Evolutionary conservation across 2,113 vertebrate species (phyloP).

Genomic region (Mungos mungo): DNA sequence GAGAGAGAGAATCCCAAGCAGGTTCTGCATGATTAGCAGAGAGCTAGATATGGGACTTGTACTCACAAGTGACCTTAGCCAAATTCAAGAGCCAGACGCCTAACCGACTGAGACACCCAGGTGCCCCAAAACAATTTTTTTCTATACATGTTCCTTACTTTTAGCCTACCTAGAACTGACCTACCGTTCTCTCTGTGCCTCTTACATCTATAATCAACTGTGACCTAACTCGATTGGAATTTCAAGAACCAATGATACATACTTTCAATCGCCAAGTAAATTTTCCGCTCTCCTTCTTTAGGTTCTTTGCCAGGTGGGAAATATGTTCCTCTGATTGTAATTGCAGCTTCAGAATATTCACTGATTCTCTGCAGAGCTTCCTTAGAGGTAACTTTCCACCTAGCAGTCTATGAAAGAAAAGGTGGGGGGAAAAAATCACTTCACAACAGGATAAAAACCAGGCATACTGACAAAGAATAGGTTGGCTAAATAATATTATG

Average conservation of each 20-base stretch:
- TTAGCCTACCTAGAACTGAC: background rate
- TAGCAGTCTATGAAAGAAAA: constrained; percentile 91
- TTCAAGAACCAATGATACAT: constrained; percentile 73
- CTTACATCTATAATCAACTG: background rate
- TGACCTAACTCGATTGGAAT: background rate
- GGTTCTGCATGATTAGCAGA: too few species aligned
- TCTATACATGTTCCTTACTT: background rate
- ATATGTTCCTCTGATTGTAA: constrained; percentile 98
- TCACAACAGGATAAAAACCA: background rate
- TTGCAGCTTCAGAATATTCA: constrained; percentile 99
- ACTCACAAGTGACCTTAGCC: too few species aligned
- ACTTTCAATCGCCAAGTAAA: constrained; percentile 99
- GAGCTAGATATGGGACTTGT: too few species aligned
- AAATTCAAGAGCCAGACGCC: too few species aligned
- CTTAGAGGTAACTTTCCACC: constrained; percentile 99
- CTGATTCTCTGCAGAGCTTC: constrained; percentile 98
- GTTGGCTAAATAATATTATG: background rate
- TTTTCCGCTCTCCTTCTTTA: constrained; percentile 98
- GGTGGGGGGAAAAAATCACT: background rate
- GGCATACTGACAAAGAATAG: background rate
- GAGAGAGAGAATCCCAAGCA: too few species aligned
- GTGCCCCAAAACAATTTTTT: background rate
- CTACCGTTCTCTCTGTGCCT: background rate
- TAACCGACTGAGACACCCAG: too few species aligned
- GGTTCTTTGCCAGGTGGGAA: constrained; percentile 99